Evolutionary conservation across 1,140 invertebrate genomes (phyloP).

Genomic region (Atta colombica): DNA sequence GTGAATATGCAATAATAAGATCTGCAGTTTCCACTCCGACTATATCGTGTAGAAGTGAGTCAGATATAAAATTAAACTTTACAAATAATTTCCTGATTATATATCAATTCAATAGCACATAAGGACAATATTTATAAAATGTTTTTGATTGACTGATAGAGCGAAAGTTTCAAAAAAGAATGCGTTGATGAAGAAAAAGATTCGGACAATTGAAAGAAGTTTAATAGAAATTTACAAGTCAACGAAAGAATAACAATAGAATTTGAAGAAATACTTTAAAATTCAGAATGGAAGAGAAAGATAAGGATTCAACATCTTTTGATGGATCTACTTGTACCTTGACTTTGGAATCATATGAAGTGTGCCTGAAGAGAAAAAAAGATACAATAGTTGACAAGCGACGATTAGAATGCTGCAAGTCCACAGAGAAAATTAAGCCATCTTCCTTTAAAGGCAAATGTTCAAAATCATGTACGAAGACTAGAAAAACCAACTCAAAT

Average conservation of each 20-base stretch:
- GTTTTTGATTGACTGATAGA: not conserved
- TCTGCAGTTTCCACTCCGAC: slow-evolving; percentile 14
- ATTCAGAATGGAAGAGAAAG: not conserved
- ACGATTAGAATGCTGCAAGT: not conserved
- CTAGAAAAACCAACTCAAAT: not conserved
- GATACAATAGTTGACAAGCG: not conserved
- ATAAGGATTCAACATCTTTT: not conserved
- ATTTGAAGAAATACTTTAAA: not conserved
- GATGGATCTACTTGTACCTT: not conserved
- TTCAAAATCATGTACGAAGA: slow-evolving; percentile 37
- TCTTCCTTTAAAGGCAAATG: not conserved
- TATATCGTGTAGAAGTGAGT: slow-evolving; percentile 9
- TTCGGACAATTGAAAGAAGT: not conserved
- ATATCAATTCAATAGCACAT: not conserved
- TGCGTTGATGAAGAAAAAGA: not conserved
- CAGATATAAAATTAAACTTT: not conserved
- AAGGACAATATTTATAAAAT: not conserved
- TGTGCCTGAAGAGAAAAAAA: not conserved
- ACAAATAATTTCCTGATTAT: not conserved
- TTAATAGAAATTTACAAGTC: not conserved
- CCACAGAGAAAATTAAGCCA: not conserved
- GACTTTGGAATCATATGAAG: not conserved
- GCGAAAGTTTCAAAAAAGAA: not conserved
- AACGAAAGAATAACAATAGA: not conserved
- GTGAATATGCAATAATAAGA: slow-evolving; percentile 68